Base-by-base conservation (phyloP, 2,797 vertebrate genomes). In the Cirrhinus molitorella region DNA sequence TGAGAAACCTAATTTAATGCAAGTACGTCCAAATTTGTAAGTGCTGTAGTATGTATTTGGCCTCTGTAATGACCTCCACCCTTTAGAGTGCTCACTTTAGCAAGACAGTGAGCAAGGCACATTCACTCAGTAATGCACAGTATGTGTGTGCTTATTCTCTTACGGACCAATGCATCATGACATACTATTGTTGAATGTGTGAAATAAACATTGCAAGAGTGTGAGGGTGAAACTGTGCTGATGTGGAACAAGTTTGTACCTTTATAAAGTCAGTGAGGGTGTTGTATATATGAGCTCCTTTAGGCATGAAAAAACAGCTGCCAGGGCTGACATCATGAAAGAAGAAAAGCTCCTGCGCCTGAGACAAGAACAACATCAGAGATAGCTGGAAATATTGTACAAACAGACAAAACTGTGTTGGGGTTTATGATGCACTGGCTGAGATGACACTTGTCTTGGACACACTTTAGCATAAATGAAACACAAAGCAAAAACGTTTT, bases 241-340 rank as follows among this genome's bases (percentile, higher is more conserved):
- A 28, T 11, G 47, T 73, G 19, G 37, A 25, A 45, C 3, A 40
- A 61, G 51, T n/a, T 13, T 51, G 66, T 80, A 81, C 84, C 83
- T 71, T 83, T 81, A 96, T 96, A 92, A 87, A 88, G 21, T 97
- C 95, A 0, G 96, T 91, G n/a, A 99, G 96, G 2, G 94, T 91
- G 89, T 97, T 97, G 93, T 97, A 98, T 85, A 98, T 90, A 86
- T 96, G 95, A 23, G 97, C 95, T 63, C 97, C 97, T 86, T 97
- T 97, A 0, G 98, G 97, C 57, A 99, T 92, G 89, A 99, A 99
- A 92, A 99, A 98, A 87, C 97, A 98, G 89, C 97, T 98, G 55
- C 98, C 98, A 0, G 98, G 98, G 89, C 97, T 99, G 84, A 97
- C 91, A 0, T 97, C 94, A 19, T 96, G 96, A 89, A 99, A 98